These are phyloP conservation scores for Drosophila mettleri DNA, from an alignment of 2,888 invertebrate species.

Conservation along the genomic window DNA sequence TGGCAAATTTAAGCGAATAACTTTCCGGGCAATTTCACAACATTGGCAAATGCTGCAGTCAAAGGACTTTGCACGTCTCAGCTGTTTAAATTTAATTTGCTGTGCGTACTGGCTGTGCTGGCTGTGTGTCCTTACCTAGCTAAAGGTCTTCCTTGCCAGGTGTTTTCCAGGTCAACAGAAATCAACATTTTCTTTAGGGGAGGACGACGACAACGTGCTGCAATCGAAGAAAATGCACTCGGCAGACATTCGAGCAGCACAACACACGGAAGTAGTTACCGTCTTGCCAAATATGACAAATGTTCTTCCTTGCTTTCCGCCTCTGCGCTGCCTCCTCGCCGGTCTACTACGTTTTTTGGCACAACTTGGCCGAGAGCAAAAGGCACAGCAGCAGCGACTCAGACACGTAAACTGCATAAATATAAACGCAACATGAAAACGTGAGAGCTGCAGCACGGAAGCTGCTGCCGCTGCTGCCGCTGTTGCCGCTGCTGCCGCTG, in stretches of 20 bases:
- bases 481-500: slow-evolving; percentile 16
- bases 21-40: slow-evolving; percentile 51
- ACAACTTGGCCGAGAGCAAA: slow-evolving; percentile 27
- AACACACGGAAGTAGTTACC: slow-evolving; percentile 78
- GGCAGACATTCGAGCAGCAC: slow-evolving; percentile 28
- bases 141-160: slow-evolving; percentile 19
- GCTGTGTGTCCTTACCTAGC: slow-evolving; percentile 6
- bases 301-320: slow-evolving; percentile 47
- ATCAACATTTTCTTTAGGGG: slow-evolving; percentile 64
- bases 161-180: slow-evolving; percentile 74
- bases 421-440: slow-evolving; percentile 74
- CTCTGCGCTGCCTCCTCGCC: no score
- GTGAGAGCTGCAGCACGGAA: slow-evolving; percentile 47
- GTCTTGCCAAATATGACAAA: slow-evolving; percentile 78
- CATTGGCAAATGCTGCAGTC: slow-evolving; percentile 42
- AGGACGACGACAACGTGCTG: slow-evolving; percentile 54
- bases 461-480: slow-evolving; percentile 18
- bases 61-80: slow-evolving; percentile 65
- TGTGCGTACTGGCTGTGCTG: slow-evolving; percentile 27
- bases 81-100: slow-evolving; percentile 78
- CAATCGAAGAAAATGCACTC: slow-evolving; percentile 74
- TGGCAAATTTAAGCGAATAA: slow-evolving; percentile 50
- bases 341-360: not conserved
- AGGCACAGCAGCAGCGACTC: slow-evolving; percentile 43
- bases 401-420: slow-evolving; percentile 78